Percentiles rank a stretch among this genome's conserved stretches.
phyloP scores from a whole-genome alignment of 2,888 invertebrate genomes.

The Hyposoter dolosus region DNA sequence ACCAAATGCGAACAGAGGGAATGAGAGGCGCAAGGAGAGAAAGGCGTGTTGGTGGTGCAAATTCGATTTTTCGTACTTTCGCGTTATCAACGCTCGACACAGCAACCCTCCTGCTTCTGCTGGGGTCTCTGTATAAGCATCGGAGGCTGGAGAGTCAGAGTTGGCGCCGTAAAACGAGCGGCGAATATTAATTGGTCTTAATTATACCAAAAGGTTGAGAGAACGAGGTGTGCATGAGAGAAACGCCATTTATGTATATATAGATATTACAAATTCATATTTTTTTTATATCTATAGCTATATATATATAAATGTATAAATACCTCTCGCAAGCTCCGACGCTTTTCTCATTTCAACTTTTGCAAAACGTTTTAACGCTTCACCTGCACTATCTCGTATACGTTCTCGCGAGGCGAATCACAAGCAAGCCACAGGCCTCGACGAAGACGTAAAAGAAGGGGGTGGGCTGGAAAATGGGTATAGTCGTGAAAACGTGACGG shows the following conservation, averaged over 20 bases:
- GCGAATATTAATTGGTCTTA: constrained; percentile 83
- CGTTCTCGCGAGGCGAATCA: constrained; percentile 26
- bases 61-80: constrained; percentile 71
- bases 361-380: constrained; percentile 67
- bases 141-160: constrained; percentile 49
- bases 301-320: constrained; percentile 13
- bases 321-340: constrained; percentile 40
- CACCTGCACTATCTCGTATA: constrained; percentile 58
- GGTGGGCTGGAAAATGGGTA: constrained; percentile 17
- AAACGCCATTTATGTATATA: constrained; percentile 19
- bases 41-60: constrained; percentile 52
- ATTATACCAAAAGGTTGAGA: constrained; percentile 75
- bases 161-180: constrained; percentile 72
- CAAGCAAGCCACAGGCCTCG: constrained; percentile 42
- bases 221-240: constrained; percentile 50
- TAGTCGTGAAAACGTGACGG: constrained; percentile 64
- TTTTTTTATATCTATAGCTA: constrained; percentile 21
- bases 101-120: constrained; percentile 18
- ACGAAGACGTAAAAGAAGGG: constrained; percentile 17
- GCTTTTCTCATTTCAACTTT: constrained; percentile 64
- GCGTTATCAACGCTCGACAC: constrained; percentile 52
- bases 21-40: background rate
- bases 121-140: constrained; percentile 40
- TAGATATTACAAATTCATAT: constrained; percentile 3
- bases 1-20: constrained; percentile 28